These are phyloP conservation scores for Anastatus disparis DNA, from an alignment of 1,140 invertebrate genomes.

Conservation along the genomic window DNA sequence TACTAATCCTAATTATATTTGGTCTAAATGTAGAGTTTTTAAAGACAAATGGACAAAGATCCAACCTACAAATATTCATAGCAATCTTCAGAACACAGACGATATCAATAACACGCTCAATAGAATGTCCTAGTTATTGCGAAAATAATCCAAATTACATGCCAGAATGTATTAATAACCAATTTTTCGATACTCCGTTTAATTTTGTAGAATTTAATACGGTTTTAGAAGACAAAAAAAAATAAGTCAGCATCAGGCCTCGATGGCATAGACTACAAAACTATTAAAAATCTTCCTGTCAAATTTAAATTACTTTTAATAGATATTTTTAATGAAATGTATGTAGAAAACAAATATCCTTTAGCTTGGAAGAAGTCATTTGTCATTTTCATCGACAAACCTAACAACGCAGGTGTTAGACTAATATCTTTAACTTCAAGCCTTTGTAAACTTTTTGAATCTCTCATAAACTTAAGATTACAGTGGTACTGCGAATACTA, in stretches of 20 bases:
- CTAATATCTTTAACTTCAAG: constrained; percentile 31
- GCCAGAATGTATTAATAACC: neutral
- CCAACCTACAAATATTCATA: neutral
- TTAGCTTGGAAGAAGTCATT: constrained; percentile 17
- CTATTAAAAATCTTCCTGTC: neutral
- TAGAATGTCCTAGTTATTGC: neutral
- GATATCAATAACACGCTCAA: neutral
- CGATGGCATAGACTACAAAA: constrained; percentile 3
- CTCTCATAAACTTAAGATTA: constrained; percentile 33
- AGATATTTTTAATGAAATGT: constrained; percentile 11
- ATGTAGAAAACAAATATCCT: neutral
- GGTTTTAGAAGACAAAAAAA: neutral
- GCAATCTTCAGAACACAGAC: neutral
- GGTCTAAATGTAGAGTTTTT: neutral
- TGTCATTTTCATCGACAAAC: constrained; percentile 32
- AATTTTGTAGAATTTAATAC: neutral
- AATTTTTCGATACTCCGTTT: constrained; percentile 2
- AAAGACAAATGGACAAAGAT: constrained; percentile 13
- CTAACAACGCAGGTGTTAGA: constrained; percentile 18
- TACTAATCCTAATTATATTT: neutral
- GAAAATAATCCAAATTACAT: neutral
- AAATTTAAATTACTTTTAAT: neutral
- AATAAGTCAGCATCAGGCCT: neutral
- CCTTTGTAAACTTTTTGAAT: constrained; percentile 41
- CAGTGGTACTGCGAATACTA: no score